Evolutionary conservation across 35 echinoderm and acorn worm genomes (phyloP), one percentile per base, ranked within the genome.

Genomic region (Apostichopus californicus): DNA sequence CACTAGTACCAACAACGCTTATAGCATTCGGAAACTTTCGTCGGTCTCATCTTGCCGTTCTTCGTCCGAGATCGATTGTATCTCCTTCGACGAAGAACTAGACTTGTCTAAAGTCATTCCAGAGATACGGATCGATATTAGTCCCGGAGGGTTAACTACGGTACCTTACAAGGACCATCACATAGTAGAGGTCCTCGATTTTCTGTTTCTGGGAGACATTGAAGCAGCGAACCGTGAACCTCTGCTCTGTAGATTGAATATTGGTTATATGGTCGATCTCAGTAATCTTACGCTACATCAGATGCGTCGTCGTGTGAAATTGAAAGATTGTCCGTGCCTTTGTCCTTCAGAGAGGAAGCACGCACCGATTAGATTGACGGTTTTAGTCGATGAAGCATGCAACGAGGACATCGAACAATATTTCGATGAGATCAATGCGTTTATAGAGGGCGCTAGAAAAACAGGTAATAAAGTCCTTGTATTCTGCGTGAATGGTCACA

Each of bases 91-190:
- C 63, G 95, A 94, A 56, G 95, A 94, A 55, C 54, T 97, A 20
- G 95, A 97, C 84, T 89, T 93, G 17, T 91, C 86, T 56, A 98
- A 98, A 91, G 94, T 98, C 21, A 92, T 98, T 14, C 96, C 96
- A 0, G 94, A 95, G 60, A 98, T 98, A 11, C 88, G 91, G 21
- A 98, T 98, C 34, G 94, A 98, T 17, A 90, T 93, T 22, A 78
- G 63, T 53, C 21, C 79, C 0, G 56, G 61, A 8, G 58, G 10
- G 17, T 92, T 73, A 7, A 75, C 92, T 4, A 58, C 9, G n/a
- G 61, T 57, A 54, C 94, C 92, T 58, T 98, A 91, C 89, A 93
- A 93, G 77, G 96, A 98, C 78, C 90, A 96, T 63, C 94, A 98
- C 84, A 81, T 93, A 14, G 80, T 92, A 3, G 92, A 98, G 87